Percentiles rank a stretch among this genome's conserved stretches.
These are phyloP conservation scores for Sceloporus undulatus DNA, from an alignment of 2,113 vertebrate species.

Conservation along the genomic window DNA sequence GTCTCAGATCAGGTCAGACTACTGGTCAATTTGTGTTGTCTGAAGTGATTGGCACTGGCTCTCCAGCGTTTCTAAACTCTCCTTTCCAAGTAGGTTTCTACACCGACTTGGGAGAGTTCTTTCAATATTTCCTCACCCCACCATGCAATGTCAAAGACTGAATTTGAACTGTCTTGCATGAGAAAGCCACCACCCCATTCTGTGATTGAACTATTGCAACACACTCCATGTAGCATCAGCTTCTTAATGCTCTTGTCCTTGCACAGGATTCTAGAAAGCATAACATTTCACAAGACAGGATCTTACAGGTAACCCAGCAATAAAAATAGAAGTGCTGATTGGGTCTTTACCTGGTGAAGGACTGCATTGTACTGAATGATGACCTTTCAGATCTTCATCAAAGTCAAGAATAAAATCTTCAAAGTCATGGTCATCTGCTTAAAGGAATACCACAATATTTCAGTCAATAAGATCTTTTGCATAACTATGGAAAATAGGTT, in stretches of 20 bases:
- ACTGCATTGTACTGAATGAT: constrained; percentile 89
- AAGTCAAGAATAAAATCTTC: constrained; percentile 90
- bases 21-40: no score
- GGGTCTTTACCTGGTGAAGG: constrained; percentile 87
- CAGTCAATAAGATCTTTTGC: constrained; percentile 5
- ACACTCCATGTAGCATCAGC: no score
- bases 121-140: no score
- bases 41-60: no score
- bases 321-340: no score
- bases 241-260: neutral
- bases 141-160: no score
- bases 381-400: constrained; percentile 88
- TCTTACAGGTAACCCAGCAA: neutral
- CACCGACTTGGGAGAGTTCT: no score
- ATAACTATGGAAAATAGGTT: constrained; percentile 7
- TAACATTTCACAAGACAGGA: neutral
- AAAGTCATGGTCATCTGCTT: constrained; percentile 87
- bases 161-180: neutral
- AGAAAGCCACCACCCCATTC: neutral
- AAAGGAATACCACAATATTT: constrained; percentile 46
- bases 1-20: no score
- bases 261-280: constrained; percentile 19
- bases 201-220: neutral
- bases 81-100: no score
- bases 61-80: no score